Percentiles rank a stretch among this genome's conserved stretches.
These are phyloP conservation scores for Craterocephalus amniculus DNA, from an alignment of 2,797 vertebrate species.

Conservation along the genomic window DNA sequence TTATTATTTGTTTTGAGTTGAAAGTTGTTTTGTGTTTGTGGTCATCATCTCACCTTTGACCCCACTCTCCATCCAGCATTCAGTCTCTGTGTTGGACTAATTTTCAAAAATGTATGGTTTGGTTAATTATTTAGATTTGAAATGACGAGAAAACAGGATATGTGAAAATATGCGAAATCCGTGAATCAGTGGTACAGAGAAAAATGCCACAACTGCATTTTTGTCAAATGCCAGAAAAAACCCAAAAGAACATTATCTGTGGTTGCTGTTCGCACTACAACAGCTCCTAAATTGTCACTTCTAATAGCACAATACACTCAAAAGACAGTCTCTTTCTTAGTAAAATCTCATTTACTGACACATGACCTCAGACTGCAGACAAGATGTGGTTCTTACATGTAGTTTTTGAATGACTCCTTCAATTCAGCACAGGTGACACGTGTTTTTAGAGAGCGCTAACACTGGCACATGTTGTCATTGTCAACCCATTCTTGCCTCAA, in stretches of 20 bases:
- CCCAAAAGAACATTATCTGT: slow-evolving; percentile 5
- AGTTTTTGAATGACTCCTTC: slow-evolving; percentile 22
- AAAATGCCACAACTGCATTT: background rate
- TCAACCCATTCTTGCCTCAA: slow-evolving; percentile 44
- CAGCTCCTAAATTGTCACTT: slow-evolving; percentile 31
- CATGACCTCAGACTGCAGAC: slow-evolving; percentile 1
- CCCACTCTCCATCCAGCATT: background rate
- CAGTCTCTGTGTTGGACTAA: background rate
- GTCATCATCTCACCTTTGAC: background rate
- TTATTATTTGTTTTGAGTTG: no score
- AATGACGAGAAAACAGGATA: background rate
- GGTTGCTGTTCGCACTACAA: slow-evolving; percentile 2
- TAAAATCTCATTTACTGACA: slow-evolving; percentile 8
- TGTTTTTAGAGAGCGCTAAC: slow-evolving; percentile 26
- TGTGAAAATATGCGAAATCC: background rate
- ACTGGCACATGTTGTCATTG: slow-evolving; percentile 56
- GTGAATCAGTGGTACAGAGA: slow-evolving; percentile 8
- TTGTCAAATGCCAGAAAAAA: slow-evolving; percentile 2
- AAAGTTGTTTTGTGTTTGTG: no score
- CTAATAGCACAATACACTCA: slow-evolving; percentile 13
- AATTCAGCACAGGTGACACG: slow-evolving; percentile 25
- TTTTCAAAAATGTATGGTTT: background rate
- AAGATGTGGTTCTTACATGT: background rate
- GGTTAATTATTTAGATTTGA: background rate
- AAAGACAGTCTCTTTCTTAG: slow-evolving; percentile 13